Conservation (phyloP, 2,888 invertebrate species). For the Cantharis flavilabris region DNA sequence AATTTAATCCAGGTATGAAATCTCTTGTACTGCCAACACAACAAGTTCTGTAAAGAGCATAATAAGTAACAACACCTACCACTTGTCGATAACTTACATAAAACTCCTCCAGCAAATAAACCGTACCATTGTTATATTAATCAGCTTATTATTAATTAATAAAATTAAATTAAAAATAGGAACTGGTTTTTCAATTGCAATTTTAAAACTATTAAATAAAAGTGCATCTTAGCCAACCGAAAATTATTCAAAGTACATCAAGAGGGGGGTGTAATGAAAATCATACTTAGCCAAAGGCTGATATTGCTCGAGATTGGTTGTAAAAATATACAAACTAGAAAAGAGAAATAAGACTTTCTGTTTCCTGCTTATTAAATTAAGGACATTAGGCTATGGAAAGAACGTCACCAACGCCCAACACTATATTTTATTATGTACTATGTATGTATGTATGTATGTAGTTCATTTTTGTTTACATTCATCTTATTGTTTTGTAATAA, state of each 20-base stretch:
- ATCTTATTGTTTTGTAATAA: neutral
- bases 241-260: no score
- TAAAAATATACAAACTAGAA: neutral
- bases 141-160: neutral
- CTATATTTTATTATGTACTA: neutral
- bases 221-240: no score
- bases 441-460: neutral
- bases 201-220: no score
- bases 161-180: neutral
- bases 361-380: neutral
- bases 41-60: neutral
- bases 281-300: no score
- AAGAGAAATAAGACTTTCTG: neutral
- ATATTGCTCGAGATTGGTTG: no score
- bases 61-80: neutral
- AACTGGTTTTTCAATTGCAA: neutral
- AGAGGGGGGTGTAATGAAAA: no score
- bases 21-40: neutral
- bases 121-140: neutral
- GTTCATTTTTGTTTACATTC: neutral
- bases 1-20: neutral
- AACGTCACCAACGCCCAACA: neutral
- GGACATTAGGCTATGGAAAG: no score
- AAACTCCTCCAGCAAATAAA: neutral
- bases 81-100: neutral